Percentiles rank a stretch among this genome's conserved stretches.
phyloP scores from a whole-genome alignment of 1,140 invertebrate genomes.

The Reticulitermes speratus region DNA sequence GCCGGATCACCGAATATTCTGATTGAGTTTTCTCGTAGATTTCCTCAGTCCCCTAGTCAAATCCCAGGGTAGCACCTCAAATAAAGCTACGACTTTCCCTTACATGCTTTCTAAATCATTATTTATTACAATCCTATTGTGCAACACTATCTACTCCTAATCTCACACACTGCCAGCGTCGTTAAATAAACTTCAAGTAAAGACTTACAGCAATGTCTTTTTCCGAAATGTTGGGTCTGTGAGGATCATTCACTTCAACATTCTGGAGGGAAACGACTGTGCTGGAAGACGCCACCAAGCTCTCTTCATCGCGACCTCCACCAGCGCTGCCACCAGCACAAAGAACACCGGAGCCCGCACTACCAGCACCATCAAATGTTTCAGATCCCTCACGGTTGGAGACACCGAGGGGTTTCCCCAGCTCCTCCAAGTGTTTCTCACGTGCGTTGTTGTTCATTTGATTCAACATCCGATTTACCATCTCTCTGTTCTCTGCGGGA shows the following conservation, averaged over 20 bases:
- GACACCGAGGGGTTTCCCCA: constrained; percentile 35
- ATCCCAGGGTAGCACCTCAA: too few relatives aligned
- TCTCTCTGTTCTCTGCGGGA: constrained; percentile 62
- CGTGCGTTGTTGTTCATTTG: constrained; percentile 62
- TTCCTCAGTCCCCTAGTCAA: too few relatives aligned
- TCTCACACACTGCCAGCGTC: too few relatives aligned
- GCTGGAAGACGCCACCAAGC: not conserved
- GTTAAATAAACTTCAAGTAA: too few relatives aligned
- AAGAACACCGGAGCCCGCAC: constrained; percentile 29
- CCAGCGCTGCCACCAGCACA: constrained; percentile 30
- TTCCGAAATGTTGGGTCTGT: not conserved
- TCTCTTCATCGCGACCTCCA: not conserved
- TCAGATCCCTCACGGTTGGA: constrained; percentile 33
- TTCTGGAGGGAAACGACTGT: not conserved
- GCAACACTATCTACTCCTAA: too few relatives aligned
- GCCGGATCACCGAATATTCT: too few relatives aligned
- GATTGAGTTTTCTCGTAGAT: too few relatives aligned
- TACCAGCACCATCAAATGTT: too few relatives aligned
- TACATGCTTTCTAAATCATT: too few relatives aligned
- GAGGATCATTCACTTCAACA: not conserved
- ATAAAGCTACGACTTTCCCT: too few relatives aligned
- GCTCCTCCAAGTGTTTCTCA: constrained; percentile 58
- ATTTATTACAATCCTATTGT: too few relatives aligned
- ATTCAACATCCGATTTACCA: constrained; percentile 58
- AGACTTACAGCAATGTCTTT: not conserved